Percentiles rank a stretch among this genome's conserved stretches.
phyloP scores from a whole-genome alignment of 1,140 invertebrate species.

The Brachionus rotundiformis region DNA sequence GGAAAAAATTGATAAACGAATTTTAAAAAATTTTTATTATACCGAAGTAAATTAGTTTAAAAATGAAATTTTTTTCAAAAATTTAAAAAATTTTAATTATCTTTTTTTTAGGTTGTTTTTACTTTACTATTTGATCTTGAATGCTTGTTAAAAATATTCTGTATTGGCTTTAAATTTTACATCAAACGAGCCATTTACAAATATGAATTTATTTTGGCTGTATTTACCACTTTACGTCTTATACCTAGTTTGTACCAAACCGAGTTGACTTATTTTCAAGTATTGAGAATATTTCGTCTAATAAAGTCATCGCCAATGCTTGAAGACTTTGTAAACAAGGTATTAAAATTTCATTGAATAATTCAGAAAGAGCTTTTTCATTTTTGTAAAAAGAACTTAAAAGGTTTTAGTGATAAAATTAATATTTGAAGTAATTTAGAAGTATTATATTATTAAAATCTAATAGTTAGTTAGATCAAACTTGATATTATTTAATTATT shows the following conservation, averaged over 20 bases:
- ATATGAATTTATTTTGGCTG: slow-evolving; percentile 88
- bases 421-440: too few species aligned
- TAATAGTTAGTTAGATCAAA: too few species aligned
- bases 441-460: too few species aligned
- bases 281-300: slow-evolving; percentile 84
- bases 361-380: too few species aligned
- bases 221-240: slow-evolving; percentile 92
- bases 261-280: slow-evolving; percentile 93
- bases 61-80: too few species aligned
- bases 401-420: too few species aligned
- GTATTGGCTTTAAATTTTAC: slow-evolving; percentile 88
- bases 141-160: slow-evolving; percentile 95
- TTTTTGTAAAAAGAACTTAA: too few species aligned
- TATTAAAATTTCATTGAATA: too few species aligned
- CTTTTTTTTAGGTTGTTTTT: slow-evolving; percentile 74
- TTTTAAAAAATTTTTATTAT: slow-evolving; percentile 78
- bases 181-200: slow-evolving; percentile 95
- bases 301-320: slow-evolving; percentile 98
- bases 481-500: too few species aligned
- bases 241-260: slow-evolving; percentile 84
- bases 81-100: slow-evolving; percentile 53
- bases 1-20: slow-evolving; percentile 61
- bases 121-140: slow-evolving; percentile 92
- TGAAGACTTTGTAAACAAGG: slow-evolving; percentile 98
- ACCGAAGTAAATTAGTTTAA: slow-evolving; percentile 67